Percentiles rank a stretch among this genome's conserved stretches.
phyloP scores from a whole-genome alignment of 2,113 vertebrate genomes.

The Rattus rattus region DNA sequence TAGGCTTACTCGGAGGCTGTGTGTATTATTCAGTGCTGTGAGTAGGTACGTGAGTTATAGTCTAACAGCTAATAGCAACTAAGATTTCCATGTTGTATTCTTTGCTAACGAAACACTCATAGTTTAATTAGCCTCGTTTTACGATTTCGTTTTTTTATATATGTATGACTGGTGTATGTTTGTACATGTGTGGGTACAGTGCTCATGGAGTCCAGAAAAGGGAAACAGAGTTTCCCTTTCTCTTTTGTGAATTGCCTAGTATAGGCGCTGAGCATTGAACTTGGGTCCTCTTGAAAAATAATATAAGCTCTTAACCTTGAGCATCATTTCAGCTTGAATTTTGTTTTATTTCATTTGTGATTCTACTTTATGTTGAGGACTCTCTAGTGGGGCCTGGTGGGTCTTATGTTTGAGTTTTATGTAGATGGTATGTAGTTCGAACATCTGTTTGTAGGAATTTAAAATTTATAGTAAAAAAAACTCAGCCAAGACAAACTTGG shows the following conservation, averaged over 20 bases:
- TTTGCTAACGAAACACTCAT: conserved; percentile 6
- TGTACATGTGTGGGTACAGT: not conserved
- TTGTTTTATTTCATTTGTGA: not conserved
- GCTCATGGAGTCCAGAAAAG: not conserved
- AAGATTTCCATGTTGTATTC: conserved; percentile 6
- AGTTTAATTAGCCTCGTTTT: conserved; percentile 8
- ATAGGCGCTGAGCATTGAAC: not conserved
- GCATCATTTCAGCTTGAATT: not conserved
- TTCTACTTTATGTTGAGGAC: conserved; percentile 8
- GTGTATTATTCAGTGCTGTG: conserved; percentile 7
- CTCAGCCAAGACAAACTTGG: not conserved
- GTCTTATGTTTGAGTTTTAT: not conserved
- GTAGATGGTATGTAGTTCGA: not conserved
- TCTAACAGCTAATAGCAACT: not conserved
- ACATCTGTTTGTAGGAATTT: conserved; percentile 15
- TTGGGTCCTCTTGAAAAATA: not conserved
- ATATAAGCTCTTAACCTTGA: not conserved
- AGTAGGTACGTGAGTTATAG: conserved; percentile 16
- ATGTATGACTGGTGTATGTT: not conserved
- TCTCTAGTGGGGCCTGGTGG: not conserved
- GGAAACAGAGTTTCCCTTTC: not conserved
- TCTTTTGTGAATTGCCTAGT: not conserved
- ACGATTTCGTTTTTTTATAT: not conserved
- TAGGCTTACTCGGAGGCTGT: not conserved
- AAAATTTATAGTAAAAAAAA: conserved; percentile 7